Evolutionary conservation across 2,113 vertebrate species (phyloP).

Genomic region (Ictidomys tridecemlineatus): DNA sequence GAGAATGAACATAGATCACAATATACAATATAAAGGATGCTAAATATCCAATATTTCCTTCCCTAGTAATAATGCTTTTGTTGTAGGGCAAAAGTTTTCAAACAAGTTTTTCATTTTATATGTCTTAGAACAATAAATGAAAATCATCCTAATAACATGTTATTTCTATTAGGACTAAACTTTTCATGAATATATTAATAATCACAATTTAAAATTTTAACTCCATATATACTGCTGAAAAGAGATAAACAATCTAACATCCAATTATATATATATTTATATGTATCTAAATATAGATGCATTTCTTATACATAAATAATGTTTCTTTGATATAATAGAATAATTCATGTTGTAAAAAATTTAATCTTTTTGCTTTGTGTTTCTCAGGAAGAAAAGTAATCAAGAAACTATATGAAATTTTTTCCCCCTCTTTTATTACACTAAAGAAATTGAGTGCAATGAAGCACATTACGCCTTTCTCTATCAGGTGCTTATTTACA

Average conservation of each 20-base stretch:
- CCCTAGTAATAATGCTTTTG: conserved; percentile 53
- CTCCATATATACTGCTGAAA: background rate
- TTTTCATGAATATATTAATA: background rate
- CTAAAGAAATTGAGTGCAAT: conserved; percentile 34
- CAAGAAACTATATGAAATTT: conserved; percentile 46
- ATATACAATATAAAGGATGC: background rate
- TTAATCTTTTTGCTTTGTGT: conserved; percentile 25
- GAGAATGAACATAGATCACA: conserved; percentile 52
- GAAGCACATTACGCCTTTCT: conserved; percentile 46
- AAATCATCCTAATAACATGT: background rate
- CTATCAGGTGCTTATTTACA: conserved; percentile 52
- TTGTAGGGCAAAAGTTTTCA: conserved; percentile 4
- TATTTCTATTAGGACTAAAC: background rate
- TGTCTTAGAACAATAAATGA: conserved; percentile 43
- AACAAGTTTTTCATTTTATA: conserved; percentile 11
- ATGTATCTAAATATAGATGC: background rate
- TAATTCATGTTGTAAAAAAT: conserved; percentile 9
- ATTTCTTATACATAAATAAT: conserved; percentile 25
- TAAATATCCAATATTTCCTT: conserved; percentile 68
- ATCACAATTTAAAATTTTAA: conserved; percentile 3
- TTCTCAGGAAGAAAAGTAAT: conserved; percentile 46
- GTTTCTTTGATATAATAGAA: background rate
- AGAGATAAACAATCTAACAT: conserved; percentile 2
- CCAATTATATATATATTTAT: background rate
- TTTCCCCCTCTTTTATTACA: conserved; percentile 26